A percentile compares a stretch with the other conserved stretches of the same genome.
Evolutionary conservation across 2,888 invertebrate species (phyloP).

Genomic region (Tenthredo mesomela): DNA sequence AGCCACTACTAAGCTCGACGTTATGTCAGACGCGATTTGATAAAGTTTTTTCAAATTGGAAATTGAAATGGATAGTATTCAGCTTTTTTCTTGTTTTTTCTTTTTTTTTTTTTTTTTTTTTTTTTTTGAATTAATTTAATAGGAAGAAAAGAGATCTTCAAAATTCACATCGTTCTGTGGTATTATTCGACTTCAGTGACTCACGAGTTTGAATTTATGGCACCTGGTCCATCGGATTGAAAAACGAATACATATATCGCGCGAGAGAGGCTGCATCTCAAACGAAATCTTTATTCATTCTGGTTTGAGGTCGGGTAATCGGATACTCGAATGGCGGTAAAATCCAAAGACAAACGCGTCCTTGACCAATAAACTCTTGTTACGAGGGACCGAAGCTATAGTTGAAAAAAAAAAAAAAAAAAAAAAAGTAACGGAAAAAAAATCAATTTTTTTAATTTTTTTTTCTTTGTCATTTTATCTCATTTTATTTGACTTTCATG

Average conservation of each 20-base stretch:
- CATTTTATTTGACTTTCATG: background rate
- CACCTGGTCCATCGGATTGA: slow-evolving; percentile 9
- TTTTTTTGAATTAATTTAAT: background rate
- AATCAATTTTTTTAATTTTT: background rate
- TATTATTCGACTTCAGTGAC: background rate
- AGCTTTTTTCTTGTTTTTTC: background rate
- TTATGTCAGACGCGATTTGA: background rate
- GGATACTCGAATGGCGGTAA: slow-evolving; percentile 48
- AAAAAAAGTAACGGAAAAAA: background rate
- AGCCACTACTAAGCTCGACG: background rate
- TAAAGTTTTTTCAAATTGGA: background rate
- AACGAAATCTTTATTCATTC: slow-evolving; percentile 30
- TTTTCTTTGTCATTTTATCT: background rate
- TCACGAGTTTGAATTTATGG: background rate
- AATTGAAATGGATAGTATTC: background rate
- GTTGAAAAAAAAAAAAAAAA: background rate
- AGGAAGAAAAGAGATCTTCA: background rate
- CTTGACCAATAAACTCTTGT: slow-evolving; percentile 52
- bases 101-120: background rate
- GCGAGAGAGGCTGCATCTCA: background rate
- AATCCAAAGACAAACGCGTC: slow-evolving; percentile 50
- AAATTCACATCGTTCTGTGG: background rate
- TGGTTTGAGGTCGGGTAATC: slow-evolving; percentile 37
- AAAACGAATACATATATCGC: background rate
- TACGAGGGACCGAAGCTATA: slow-evolving; percentile 4